A percentile compares a stretch with the other conserved stretches of the same genome.
Evolutionary conservation across 92 coral and sea anemone species (phyloP).

Genomic region (Desmophyllum pertusum): DNA sequence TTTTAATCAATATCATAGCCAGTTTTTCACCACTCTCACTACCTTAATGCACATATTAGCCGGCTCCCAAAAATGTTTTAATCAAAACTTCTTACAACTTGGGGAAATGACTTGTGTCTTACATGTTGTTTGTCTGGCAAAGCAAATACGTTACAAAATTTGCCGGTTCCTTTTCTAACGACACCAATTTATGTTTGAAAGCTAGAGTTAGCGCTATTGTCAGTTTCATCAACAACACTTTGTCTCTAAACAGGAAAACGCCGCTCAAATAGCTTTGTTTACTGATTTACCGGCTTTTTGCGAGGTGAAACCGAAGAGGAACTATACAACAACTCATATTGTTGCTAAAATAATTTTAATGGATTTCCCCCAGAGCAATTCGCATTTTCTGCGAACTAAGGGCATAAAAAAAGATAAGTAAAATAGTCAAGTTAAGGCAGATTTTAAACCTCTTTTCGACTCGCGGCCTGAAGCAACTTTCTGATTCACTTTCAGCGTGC

Average conservation of each 20-base stretch:
- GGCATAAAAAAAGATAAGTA: background rate
- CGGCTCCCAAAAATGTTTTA: background rate
- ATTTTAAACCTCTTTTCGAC: background rate
- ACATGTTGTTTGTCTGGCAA: constrained; percentile 12
- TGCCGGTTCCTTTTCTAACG: background rate
- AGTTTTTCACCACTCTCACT: background rate
- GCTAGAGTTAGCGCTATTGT: background rate
- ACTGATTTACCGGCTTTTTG: background rate
- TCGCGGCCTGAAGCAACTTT: background rate
- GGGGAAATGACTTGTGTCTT: background rate
- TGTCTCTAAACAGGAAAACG: background rate
- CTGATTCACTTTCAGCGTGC: background rate
- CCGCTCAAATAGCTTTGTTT: background rate
- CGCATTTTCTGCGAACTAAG: too few relatives aligned
- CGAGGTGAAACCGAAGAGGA: background rate
- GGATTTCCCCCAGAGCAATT: background rate
- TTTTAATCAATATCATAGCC: background rate
- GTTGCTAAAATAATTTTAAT: background rate
- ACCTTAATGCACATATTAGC: background rate
- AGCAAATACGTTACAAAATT: background rate
- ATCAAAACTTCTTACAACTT: background rate
- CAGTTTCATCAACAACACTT: background rate
- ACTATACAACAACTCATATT: background rate
- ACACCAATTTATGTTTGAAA: background rate
- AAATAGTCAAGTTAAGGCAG: background rate